Evolutionary conservation across 2,797 vertebrate genomes (phyloP).

Genomic region (Lemur catta): DNA sequence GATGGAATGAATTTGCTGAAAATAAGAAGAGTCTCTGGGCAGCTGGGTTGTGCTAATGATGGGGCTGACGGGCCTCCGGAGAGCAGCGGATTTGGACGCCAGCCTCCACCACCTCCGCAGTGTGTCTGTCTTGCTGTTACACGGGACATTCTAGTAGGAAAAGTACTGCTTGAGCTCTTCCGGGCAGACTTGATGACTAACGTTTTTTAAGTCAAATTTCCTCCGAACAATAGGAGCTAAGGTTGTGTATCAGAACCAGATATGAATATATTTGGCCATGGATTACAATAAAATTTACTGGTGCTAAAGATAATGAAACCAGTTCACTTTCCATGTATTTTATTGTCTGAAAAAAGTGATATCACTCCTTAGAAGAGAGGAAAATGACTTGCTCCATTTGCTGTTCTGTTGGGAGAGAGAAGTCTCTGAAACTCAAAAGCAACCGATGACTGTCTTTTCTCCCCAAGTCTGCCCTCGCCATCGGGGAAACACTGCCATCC

Average conservation of each 20-base stretch:
- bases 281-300: constrained; percentile 60
- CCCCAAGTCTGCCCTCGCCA: background rate
- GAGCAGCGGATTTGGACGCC: background rate
- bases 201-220: constrained; percentile 61
- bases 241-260: constrained; percentile 59
- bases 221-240: constrained; percentile 36
- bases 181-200: constrained; percentile 21
- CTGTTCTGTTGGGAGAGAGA: constrained; percentile 36
- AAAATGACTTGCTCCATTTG: background rate
- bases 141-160: background rate
- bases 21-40: background rate
- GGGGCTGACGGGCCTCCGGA: background rate
- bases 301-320: constrained; percentile 65
- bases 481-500: background rate
- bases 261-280: constrained; percentile 45
- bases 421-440: background rate
- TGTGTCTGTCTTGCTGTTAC: background rate
- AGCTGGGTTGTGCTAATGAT: background rate
- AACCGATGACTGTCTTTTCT: background rate
- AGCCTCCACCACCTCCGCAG: background rate
- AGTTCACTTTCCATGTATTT: constrained; percentile 65
- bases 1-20: background rate
- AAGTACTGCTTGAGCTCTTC: background rate
- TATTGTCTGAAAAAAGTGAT: constrained; percentile 52
- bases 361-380: constrained; percentile 10